phyloP scores from a whole-genome alignment of 2,113 vertebrate species.

The Oryzias woworae region DNA sequence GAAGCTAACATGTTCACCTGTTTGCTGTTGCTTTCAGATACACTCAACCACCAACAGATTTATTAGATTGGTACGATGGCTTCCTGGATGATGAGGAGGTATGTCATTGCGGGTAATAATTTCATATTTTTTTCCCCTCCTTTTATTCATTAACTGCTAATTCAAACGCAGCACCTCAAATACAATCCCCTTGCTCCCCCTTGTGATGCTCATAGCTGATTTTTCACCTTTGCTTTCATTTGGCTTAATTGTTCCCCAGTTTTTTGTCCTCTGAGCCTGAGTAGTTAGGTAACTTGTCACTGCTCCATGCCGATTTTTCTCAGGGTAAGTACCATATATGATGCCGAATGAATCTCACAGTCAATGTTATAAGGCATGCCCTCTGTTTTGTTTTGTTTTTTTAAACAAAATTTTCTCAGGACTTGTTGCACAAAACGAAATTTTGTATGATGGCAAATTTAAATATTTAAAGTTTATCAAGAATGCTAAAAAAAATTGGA shows the following conservation, averaged over 20 bases:
- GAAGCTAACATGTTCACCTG: background rate
- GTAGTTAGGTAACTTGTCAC: conserved; percentile 65
- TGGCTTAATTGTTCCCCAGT: conserved; percentile 75
- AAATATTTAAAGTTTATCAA: background rate
- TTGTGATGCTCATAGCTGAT: conserved; percentile 80
- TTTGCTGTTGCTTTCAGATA: conserved; percentile 80
- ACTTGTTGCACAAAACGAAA: conserved; percentile 70
- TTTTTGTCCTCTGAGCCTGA: conserved; percentile 50
- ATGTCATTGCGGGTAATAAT: conserved; percentile 98
- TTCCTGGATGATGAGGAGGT: conserved; percentile 99
- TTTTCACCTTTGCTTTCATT: conserved; percentile 85
- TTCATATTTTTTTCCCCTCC: conserved; percentile 71
- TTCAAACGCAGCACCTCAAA: conserved; percentile 15
- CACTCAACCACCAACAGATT: conserved; percentile 95
- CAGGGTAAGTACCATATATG: conserved; percentile 69
- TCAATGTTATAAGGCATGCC: conserved; percentile 61
- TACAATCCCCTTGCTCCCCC: background rate
- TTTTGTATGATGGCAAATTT: conserved; percentile 26
- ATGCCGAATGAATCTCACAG: conserved; percentile 48
- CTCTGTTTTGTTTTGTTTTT: conserved; percentile 33
- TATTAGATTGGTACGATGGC: conserved; percentile 97
- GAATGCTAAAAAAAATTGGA: background rate
- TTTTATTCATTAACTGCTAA: conserved; percentile 24
- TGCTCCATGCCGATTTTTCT: conserved; percentile 57
- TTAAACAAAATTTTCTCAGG: conserved; percentile 40